Evolutionary conservation across 30 jellyfish, hydroid and myxozoan genomes (phyloP).

Genomic region (Nemopilema nomurai): DNA sequence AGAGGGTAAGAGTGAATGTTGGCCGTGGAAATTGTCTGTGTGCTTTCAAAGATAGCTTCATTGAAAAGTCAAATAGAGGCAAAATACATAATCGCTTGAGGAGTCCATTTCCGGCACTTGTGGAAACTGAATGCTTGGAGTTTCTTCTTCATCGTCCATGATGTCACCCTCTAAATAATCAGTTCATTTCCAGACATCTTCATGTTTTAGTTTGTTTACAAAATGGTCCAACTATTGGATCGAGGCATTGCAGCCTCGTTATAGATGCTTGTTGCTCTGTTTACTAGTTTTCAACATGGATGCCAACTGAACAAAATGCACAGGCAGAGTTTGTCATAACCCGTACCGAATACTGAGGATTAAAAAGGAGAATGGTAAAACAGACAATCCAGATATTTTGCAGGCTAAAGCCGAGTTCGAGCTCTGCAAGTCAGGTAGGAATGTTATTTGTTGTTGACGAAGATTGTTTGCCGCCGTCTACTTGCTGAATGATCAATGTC

Average conservation of each 20-base stretch:
- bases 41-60: no score
- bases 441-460: no score
- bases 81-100: not conserved
- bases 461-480: no score
- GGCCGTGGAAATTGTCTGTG: no score
- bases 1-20: no score
- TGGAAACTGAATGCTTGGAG: not conserved
- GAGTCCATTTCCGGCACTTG: not conserved
- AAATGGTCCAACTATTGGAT: not conserved
- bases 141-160: slow-evolving; percentile 27
- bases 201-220: not conserved
- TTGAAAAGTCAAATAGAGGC: no score
- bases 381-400: slow-evolving; percentile 87
- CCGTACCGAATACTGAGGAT: not conserved
- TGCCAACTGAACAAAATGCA: not conserved
- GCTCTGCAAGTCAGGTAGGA: slow-evolving; percentile 31
- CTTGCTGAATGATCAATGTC: no score
- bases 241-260: slow-evolving; percentile 24
- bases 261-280: slow-evolving; percentile 31
- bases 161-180: not conserved
- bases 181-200: not conserved
- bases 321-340: no score
- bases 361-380: slow-evolving; percentile 60
- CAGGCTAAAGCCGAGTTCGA: slow-evolving; percentile 75
- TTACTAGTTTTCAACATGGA: not conserved